Evolutionary conservation across 30 jellyfish, hydroid and myxozoan genomes (phyloP), one percentile per base, ranked within the genome.

Genomic region (Catostylus mosaicus): DNA sequence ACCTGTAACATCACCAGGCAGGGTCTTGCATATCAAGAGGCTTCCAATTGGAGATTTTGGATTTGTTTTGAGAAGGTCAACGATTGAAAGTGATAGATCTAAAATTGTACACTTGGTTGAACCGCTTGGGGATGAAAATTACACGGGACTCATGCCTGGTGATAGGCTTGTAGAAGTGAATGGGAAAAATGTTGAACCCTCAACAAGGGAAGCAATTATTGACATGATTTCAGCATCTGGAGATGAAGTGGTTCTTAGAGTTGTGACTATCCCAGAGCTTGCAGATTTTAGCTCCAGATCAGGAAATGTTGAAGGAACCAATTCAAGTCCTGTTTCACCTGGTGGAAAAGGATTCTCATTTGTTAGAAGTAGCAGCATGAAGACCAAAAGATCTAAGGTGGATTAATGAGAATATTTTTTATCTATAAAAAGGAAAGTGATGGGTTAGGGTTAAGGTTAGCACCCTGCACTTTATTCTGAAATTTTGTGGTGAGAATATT

Each of bases 31-130:
- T 30, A 69, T 92, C 54, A 51, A 72, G 47, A 67, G 96, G 43
- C 82, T 79, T 32, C 93, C 90, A 3, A 67, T 77, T 8, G 98
- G 98, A 34, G 96, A 91, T 57, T 91, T 79, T 92, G 98, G 98
- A 23, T 78, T 92, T 86, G 96, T 91, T 8, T 64, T 92, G 73
- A 77, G 96, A 67, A 65, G 96, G 38, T 92, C 96, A 38, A 74
- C 92, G n/a, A 26, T 67, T 38, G 56, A 63, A 22, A 90, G 82
- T 7, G 95, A 73, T 46, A 79, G 54, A 60, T 18, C 96, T 19
- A 75, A 69, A 26, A 47, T 56, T 1, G 48, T 92, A 19, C 96
- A 92, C 65, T 45, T 86, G 36, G 88, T 86, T 20, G 98, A 92
- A 69, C 96, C 98, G 22, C 61, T 86, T 16, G 95, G 89, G 4